Percentiles rank a stretch among this genome's conserved stretches.
Evolutionary conservation across 2,888 invertebrate species (phyloP).

Genomic region (Diarsia brunnea): DNA sequence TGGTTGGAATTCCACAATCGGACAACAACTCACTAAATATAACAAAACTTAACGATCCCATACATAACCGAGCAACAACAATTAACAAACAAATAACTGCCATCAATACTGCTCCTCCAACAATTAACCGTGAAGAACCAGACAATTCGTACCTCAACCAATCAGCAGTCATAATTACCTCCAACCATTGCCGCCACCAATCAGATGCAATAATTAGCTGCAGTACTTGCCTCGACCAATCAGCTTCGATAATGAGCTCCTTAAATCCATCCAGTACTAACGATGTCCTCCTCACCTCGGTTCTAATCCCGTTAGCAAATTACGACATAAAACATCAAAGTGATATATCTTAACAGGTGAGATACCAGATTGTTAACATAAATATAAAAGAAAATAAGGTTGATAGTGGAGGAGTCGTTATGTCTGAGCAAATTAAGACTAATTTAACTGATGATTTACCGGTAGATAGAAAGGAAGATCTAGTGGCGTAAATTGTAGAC

Average conservation of each 20-base stretch:
- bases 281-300: constrained; percentile 31
- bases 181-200: constrained; percentile 5
- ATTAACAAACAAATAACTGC: constrained; percentile 37
- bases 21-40: not conserved
- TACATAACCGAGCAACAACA: constrained; percentile 23
- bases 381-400: constrained; percentile 28
- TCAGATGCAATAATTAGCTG: constrained; percentile 47
- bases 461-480: not conserved
- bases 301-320: constrained; percentile 29
- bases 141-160: constrained; percentile 20
- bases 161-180: constrained; percentile 41
- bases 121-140: constrained; percentile 33
- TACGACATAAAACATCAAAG: constrained; percentile 11
- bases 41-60: constrained; percentile 36
- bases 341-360: constrained; percentile 16
- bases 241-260: constrained; percentile 46
- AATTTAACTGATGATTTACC: not conserved
- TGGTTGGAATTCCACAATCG: not conserved
- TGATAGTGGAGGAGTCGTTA: constrained; percentile 1
- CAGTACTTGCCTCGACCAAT: constrained; percentile 10
- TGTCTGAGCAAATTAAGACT: constrained; percentile 8
- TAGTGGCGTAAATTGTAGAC: not conserved
- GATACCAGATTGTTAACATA: constrained; percentile 23
- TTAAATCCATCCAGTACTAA: constrained; percentile 52
- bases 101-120: constrained; percentile 31